A percentile compares a stretch with the other conserved stretches of the same genome.
These are phyloP conservation scores for Frieseomelitta varia DNA, from an alignment of 1,140 invertebrate genomes.

Conservation along the genomic window DNA sequence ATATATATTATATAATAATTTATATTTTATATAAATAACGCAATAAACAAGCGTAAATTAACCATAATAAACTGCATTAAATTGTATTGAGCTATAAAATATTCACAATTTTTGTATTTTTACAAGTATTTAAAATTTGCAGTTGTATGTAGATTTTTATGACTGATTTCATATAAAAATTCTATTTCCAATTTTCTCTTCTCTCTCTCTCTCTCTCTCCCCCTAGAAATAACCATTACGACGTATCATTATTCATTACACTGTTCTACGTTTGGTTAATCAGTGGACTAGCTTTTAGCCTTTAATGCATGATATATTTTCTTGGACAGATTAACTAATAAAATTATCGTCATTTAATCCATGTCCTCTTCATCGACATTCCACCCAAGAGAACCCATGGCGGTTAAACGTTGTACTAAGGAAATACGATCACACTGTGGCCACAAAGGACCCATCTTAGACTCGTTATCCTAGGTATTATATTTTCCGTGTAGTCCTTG, in stretches of 20 bases:
- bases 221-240: not conserved
- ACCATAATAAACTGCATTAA: too few relatives aligned
- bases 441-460: conserved; percentile 64
- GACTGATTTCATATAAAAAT: not conserved
- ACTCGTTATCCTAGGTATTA: conserved; percentile 70
- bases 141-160: too few relatives aligned
- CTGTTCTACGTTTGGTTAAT: not conserved
- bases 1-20: too few relatives aligned
- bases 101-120: too few relatives aligned
- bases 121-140: too few relatives aligned
- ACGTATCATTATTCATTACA: not conserved
- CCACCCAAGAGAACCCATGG: not conserved
- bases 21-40: too few relatives aligned
- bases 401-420: conserved; percentile 45
- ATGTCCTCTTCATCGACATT: not conserved
- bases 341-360: conserved; percentile 12
- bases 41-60: too few relatives aligned
- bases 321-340: not conserved
- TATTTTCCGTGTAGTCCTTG: conserved; percentile 54
- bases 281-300: not conserved
- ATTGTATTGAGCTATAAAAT: too few relatives aligned
- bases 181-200: not conserved
- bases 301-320: not conserved
- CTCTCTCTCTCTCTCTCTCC: not conserved
- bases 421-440: conserved; percentile 69